Percentiles rank a stretch among this genome's conserved stretches.
These are phyloP conservation scores for Glaucomys volans DNA, from an alignment of 2,113 vertebrate genomes.

Conservation along the genomic window DNA sequence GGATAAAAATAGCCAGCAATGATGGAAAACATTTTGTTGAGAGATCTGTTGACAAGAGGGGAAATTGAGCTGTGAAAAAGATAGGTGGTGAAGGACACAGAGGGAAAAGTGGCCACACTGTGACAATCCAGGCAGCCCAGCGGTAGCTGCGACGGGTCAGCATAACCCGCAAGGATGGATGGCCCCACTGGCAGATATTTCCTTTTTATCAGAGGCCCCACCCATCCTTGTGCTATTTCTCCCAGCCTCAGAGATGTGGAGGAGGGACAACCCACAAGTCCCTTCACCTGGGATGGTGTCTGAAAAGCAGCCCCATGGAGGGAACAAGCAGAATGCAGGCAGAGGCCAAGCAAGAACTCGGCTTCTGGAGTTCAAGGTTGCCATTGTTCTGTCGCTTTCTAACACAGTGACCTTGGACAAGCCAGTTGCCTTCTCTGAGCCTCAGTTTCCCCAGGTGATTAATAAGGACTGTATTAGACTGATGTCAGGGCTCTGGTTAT, in stretches of 20 bases:
- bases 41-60: constrained; percentile 82
- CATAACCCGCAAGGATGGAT: accelerated
- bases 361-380: not conserved
- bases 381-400: not conserved
- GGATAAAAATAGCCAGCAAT: constrained; percentile 89
- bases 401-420: not conserved
- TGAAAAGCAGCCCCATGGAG: not conserved
- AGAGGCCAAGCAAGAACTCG: not conserved
- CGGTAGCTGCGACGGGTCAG: accelerated
- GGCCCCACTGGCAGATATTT: accelerated
- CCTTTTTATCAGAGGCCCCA: accelerated
- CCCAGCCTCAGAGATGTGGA: not conserved
- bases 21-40: constrained; percentile 84
- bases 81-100: constrained; percentile 54
- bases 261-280: accelerated
- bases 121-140: not conserved
- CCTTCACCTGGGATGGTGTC: accelerated
- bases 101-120: not conserved
- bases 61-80: constrained; percentile 87
- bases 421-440: not conserved
- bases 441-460: not conserved
- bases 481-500: not conserved
- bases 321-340: not conserved
- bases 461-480: not conserved
- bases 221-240: not conserved